Evolutionary conservation across 2,113 vertebrate species (phyloP), one percentile per base, ranked within the genome.

Genomic region (Scophthalmus maximus): DNA sequence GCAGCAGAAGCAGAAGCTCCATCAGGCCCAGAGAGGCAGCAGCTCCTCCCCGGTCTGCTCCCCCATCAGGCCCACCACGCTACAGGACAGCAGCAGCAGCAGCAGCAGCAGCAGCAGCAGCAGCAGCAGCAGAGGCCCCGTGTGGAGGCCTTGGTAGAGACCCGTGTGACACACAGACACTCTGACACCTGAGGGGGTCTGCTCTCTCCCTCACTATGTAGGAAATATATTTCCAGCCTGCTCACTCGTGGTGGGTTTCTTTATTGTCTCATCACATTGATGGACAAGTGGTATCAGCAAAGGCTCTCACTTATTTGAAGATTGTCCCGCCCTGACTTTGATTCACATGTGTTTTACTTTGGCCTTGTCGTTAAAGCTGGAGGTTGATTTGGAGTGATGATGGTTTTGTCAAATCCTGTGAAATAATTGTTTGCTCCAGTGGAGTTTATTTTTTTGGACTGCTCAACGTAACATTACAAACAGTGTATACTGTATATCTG

Each of bases 121-220:
- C 68, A 84, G 66, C 67, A 80, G 72, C 90, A 92, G 78, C 88
- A 88, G 49, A 77, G 73, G 78, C 5, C 38, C 92, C 0, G 81
- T 96, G 72, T 96, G 96, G 96, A 96, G 95, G 82, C 95, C 96
- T 0, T 96, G 95, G 95, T 94, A 95, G 91, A 92, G 64, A 76
- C 64, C 49, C 23, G n/a, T n/a, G n/a, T 58, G 76, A 22, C 18
- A 22, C 57, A 73, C 55, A 66, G 50, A 80, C 56, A 53, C 38
- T 60, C 14, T 40, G 60, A 86, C 44, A 82, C 73, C 66, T 86
- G 86, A 90, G 84, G 77, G 79, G 30, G 50, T 6, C n/a, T 8
- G 20, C 20, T 58, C 17, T 61, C 25, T 80, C 68, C 82, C 88
- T 93, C 90, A 89, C 59, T 27, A 44, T 81, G 89, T 90, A 92